Percentiles rank a stretch among this genome's conserved stretches.
Evolutionary conservation across 1,140 invertebrate genomes (phyloP).

Genomic region (Oedothorax gibbosus): DNA sequence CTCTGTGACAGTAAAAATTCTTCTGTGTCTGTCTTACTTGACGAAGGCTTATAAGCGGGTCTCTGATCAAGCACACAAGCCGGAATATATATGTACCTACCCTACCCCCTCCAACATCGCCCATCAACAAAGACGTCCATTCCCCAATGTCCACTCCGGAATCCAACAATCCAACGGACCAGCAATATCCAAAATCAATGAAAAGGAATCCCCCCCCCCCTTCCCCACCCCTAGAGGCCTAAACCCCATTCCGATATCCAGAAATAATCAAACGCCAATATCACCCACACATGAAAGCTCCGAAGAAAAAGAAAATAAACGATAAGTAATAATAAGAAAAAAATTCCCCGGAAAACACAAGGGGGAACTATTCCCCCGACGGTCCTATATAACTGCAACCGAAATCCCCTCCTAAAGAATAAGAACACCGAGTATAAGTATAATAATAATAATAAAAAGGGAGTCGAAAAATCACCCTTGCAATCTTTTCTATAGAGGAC

Average conservation of each 20-base stretch:
- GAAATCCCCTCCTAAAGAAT: neutral
- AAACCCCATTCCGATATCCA: constrained; percentile 3
- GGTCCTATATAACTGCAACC: constrained; percentile 3
- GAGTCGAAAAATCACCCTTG: constrained; percentile 15
- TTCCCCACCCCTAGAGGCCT: neutral
- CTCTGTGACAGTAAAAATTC: too few species aligned
- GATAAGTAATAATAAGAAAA: neutral
- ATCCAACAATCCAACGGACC: too few species aligned
- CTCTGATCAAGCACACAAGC: too few species aligned
- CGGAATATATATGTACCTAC: too few species aligned
- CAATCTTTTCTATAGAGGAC: constrained; percentile 25
- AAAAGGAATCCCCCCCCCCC: neutral
- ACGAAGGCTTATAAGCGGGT: too few species aligned
- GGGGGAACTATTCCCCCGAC: neutral
- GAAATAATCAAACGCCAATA: constrained; percentile 45
- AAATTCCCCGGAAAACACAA: neutral
- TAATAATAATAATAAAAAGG: too few species aligned
- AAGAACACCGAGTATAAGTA: neutral
- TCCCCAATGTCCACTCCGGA: too few species aligned
- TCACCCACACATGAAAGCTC: constrained; percentile 1
- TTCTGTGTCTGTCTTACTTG: too few species aligned
- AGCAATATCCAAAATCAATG: constrained; percentile 1
- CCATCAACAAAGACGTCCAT: too few species aligned
- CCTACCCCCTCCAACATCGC: too few species aligned
- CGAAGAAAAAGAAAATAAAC: neutral